phyloP scores from a whole-genome alignment of 2,797 vertebrate species.

The Arrhamphus sclerolepis region DNA sequence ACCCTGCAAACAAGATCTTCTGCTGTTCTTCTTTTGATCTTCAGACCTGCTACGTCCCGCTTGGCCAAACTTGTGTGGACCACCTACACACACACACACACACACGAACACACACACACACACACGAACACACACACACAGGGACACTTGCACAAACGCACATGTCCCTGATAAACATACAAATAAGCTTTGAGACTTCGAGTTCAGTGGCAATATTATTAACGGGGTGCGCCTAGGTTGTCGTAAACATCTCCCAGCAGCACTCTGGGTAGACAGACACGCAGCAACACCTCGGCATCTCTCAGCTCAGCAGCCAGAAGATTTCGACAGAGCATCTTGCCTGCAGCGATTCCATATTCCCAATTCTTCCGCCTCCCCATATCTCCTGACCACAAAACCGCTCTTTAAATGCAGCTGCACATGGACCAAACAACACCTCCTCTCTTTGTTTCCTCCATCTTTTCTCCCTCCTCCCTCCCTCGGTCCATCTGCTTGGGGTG shows the following conservation, averaged over 20 bases:
- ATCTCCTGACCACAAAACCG: conserved; percentile 61
- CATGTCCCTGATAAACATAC: conserved; percentile 21
- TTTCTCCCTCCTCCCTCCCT: conserved; percentile 29
- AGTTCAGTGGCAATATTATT: conserved; percentile 68
- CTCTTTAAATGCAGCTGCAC: conserved; percentile 61
- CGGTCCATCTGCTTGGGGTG: conserved; percentile 63
- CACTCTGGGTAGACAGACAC: conserved; percentile 56
- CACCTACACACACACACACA: conserved; percentile 33
- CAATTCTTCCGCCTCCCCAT: conserved; percentile 33
- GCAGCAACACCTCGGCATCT: conserved; percentile 33
- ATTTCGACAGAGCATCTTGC: conserved; percentile 41
- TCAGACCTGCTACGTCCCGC: conserved; percentile 52
- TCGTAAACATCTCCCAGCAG: conserved; percentile 72
- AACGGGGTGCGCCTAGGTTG: conserved; percentile 76
- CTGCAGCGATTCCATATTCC: conserved; percentile 36
- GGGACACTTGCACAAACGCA: conserved; percentile 24
- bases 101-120: too few relatives aligned
- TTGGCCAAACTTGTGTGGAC: conserved; percentile 37
- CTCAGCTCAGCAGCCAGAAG: conserved; percentile 60
- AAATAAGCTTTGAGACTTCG: conserved; percentile 27
- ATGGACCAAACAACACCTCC: conserved; percentile 47
- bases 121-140: conserved; percentile 23
- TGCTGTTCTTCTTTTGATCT: conserved; percentile 53
- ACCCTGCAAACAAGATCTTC: conserved; percentile 31
- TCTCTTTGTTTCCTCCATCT: conserved; percentile 2